These are phyloP conservation scores for Dallia pectoralis DNA, from an alignment of 2,797 vertebrate species.

Conservation along the genomic window DNA sequence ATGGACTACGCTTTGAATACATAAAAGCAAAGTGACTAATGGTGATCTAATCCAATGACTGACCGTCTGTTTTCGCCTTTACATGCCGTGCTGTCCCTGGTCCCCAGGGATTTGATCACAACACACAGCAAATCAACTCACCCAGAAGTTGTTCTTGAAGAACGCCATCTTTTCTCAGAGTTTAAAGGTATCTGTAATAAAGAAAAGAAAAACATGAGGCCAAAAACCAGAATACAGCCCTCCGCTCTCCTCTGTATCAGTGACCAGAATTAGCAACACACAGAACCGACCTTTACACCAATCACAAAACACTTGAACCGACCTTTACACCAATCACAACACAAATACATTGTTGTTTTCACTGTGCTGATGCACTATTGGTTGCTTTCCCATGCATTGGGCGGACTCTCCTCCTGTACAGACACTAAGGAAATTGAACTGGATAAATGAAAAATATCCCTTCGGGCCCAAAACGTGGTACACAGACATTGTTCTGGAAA, in stretches of 20 bases:
- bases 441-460: slow-evolving; percentile 19
- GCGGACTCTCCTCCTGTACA: background rate
- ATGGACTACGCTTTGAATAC: background rate
- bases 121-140: slow-evolving; percentile 29
- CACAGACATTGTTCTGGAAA: background rate
- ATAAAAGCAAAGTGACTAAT: background rate
- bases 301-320: background rate
- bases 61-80: background rate
- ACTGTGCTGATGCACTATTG: background rate
- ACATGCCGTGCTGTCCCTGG: background rate
- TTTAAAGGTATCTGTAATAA: slow-evolving; percentile 43
- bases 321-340: background rate
- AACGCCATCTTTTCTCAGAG: slow-evolving; percentile 40
- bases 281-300: background rate
- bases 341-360: background rate
- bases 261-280: background rate
- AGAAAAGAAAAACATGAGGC: background rate
- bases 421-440: slow-evolving; percentile 17
- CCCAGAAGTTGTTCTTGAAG: slow-evolving; percentile 58
- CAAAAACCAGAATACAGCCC: background rate
- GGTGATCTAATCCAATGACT: background rate
- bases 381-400: background rate
- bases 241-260: background rate
- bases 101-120: background rate
- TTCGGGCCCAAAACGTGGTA: background rate